These are phyloP conservation scores for Umimayanthus kanabou DNA, from an alignment of 92 coral and sea anemone species.

Conservation along the genomic window DNA sequence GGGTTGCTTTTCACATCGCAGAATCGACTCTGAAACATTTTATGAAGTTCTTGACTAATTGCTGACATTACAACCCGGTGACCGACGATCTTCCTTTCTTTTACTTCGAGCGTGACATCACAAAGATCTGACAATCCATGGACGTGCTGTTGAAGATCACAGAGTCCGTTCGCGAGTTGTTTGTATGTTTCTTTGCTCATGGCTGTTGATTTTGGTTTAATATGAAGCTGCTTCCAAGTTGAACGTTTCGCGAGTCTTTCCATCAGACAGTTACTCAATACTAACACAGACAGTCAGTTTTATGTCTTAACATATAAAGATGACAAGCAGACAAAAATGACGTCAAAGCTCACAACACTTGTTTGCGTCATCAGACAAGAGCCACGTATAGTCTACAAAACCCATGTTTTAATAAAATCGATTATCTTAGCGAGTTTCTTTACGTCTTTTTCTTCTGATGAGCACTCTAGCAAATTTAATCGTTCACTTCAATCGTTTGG, in stretches of 20 bases:
- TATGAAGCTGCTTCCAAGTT: not conserved
- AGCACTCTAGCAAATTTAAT: too few relatives aligned
- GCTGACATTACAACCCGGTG: slow-evolving; percentile 15
- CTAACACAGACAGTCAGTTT: too few relatives aligned
- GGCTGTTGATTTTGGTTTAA: not conserved
- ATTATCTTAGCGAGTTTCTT: too few relatives aligned
- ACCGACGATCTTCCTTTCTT: not conserved
- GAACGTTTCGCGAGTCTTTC: not conserved
- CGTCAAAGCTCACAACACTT: too few relatives aligned
- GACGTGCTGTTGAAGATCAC: not conserved
- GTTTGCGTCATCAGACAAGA: too few relatives aligned
- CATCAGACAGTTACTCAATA: not conserved
- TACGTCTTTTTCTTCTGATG: too few relatives aligned
- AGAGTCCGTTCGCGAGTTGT: not conserved
- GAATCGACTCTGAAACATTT: not conserved
- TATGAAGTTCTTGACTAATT: not conserved
- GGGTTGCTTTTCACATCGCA: not conserved
- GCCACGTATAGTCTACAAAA: too few relatives aligned
- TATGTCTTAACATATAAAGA: too few relatives aligned
- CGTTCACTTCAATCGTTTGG: too few relatives aligned
- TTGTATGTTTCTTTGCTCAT: not conserved
- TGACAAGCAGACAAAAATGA: too few relatives aligned
- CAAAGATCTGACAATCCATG: not conserved
- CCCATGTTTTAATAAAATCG: too few relatives aligned
- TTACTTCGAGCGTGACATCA: slow-evolving; percentile 8